Conservation (phyloP, 2,113 vertebrate genomes). For the Heteronetta atricapilla region DNA sequence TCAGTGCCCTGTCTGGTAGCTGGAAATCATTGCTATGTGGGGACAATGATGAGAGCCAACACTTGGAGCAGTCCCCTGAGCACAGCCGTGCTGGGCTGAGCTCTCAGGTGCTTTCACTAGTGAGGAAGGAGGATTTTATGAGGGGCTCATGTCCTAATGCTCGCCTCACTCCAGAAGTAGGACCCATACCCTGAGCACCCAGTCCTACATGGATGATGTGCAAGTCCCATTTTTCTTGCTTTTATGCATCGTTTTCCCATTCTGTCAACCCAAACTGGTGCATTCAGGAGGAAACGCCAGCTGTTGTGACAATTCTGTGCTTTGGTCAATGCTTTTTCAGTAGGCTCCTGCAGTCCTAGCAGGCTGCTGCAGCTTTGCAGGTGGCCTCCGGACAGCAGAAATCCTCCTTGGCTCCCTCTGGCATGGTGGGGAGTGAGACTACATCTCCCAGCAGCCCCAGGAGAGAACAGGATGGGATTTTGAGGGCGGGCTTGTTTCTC, state of each 20-base stretch:
- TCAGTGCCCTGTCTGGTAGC: neutral
- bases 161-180: neutral
- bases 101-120: neutral
- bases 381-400: neutral
- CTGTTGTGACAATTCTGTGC: neutral
- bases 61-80: neutral
- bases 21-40: neutral
- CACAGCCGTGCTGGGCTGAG: neutral
- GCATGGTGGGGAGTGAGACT: neutral
- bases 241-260: neutral
- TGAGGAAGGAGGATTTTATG: neutral
- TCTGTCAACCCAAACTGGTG: neutral
- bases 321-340: neutral
- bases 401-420: rapidly evolving
- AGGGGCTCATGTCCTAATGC: neutral
- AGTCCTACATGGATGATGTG: neutral
- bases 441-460: constrained; percentile 59
- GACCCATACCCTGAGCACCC: neutral
- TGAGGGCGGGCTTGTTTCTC: neutral
- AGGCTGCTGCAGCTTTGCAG: neutral
- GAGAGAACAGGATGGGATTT: constrained; percentile 1
- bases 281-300: neutral
- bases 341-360: neutral
- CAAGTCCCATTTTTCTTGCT: neutral
- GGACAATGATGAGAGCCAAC: neutral